Base-by-base conservation (phyloP, 2,797 vertebrate genomes). In the Anas bernieri region DNA sequence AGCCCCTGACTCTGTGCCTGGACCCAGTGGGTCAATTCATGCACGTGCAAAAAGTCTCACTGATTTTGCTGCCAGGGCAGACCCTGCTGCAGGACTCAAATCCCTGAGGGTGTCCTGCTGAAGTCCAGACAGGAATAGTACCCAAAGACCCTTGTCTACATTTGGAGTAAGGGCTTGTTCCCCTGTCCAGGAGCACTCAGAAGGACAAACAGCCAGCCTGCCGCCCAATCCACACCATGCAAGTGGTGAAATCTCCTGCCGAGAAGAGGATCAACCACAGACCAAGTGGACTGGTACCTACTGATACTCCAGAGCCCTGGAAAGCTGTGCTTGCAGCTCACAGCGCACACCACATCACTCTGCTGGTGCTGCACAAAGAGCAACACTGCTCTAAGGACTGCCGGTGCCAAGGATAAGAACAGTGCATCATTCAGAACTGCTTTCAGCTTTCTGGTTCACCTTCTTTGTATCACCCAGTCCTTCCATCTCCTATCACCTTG, bases 401-500 rank as follows among this genome's bases (percentile, higher is more conserved):
- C 33, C 35, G 33, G 15, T 72, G 50, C 37, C 45, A 80, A 78
- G 28, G 41, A n/a, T 73, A 73, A 73, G 87, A 73, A 31, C 72
- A 79, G 43, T 22, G 83, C 14, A 2, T 74, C 48, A n/a, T 74
- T 63, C 64, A 74, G 63, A 94, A 82, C 28, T 33, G 12, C 4
- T 80, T 93, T 79, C 63, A 84, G 17, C 56, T 72, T 82, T 87
- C 52, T 85, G 17, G 16, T 79, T 85, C 54, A 83, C n/a, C 18
- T 12, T n/a, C 39, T 66, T 74, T 46, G 0, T 74, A 22, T 22
- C 45, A 80, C 16, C 10, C 30, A 45, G 28, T 45, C 48, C n/a
- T 82, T 86, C 31, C 13, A n/a, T 39, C 79, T 77, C 37, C 62
- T 30, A 18, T 63, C 33, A 54, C 8, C 26, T 76, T 68, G 50